These are phyloP conservation scores for Adelges cooleyi DNA, from an alignment of 1,140 invertebrate genomes.

Conservation along the genomic window DNA sequence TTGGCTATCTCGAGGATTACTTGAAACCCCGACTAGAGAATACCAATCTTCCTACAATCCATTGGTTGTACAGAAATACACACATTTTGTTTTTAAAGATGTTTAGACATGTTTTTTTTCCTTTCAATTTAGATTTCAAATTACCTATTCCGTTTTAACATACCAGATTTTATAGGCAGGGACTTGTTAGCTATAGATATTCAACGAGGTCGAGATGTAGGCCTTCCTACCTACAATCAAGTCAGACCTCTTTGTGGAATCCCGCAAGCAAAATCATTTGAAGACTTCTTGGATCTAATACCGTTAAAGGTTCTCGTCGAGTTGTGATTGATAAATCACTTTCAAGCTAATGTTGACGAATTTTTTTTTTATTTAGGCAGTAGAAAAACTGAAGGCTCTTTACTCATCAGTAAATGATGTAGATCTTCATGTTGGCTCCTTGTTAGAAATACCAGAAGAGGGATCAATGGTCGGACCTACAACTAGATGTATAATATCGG, in stretches of 20 bases:
- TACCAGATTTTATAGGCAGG: conserved; percentile 2
- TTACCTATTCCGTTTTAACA: background rate
- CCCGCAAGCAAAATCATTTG: conserved; percentile 43
- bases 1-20: conserved; percentile 2
- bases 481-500: conserved; percentile 89
- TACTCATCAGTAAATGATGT: conserved; percentile 62
- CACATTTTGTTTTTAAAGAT: no score
- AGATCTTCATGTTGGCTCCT: conserved; percentile 84
- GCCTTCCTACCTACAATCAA: conserved; percentile 68
- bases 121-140: background rate
- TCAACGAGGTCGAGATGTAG: conserved; percentile 79
- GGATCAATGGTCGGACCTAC: conserved; percentile 86
- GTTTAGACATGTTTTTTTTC: no score
- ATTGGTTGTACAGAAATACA: background rate
- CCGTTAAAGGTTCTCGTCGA: conserved; percentile 33
- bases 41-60: conserved; percentile 13
- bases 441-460: conserved; percentile 71
- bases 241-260: conserved; percentile 66
- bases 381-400: conserved; percentile 40
- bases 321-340: no score
- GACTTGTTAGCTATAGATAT: conserved; percentile 45
- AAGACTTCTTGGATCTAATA: conserved; percentile 46
- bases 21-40: conserved; percentile 5
- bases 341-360: no score
- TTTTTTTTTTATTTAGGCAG: conserved; percentile 37